A percentile compares a stretch with the other conserved stretches of the same genome.
These are phyloP conservation scores for Ambastaia sidthimunki DNA, from an alignment of 2,797 vertebrate species.

Conservation along the genomic window DNA sequence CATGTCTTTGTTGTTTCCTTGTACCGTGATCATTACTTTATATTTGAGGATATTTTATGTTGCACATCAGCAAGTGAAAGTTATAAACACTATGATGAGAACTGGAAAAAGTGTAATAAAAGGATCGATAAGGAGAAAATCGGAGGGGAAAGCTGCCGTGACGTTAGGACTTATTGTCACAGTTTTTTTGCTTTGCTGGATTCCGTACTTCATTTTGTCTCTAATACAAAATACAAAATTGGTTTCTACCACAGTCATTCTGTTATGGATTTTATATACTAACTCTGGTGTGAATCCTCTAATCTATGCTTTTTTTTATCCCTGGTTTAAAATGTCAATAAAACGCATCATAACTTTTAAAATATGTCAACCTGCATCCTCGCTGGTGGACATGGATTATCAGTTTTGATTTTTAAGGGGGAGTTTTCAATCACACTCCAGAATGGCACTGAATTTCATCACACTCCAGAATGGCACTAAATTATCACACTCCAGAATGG, in stretches of 20 bases:
- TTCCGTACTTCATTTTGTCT: not conserved
- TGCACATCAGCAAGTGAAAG: conserved; percentile 1
- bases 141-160: not conserved
- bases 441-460: too few species aligned
- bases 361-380: conserved; percentile 8
- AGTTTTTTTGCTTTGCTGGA: not conserved
- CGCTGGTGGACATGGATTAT: not conserved
- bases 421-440: too few species aligned
- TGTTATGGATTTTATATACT: not conserved
- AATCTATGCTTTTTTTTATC: conserved; percentile 29
- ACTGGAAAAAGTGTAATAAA: not conserved
- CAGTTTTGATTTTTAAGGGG: not conserved
- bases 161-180: not conserved
- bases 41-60: conserved; percentile 19
- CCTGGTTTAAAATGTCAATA: conserved; percentile 20
- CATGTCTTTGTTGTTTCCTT: not conserved
- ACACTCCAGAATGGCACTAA: too few species aligned
- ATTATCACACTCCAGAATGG: too few species aligned
- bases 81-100: conserved; percentile 7
- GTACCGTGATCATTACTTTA: not conserved
- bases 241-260: not conserved
- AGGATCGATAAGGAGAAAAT: not conserved
- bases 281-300: conserved; percentile 23
- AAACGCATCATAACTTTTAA: conserved; percentile 1
- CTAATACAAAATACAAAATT: not conserved